These are phyloP conservation scores for Spodoptera picta DNA, from an alignment of 2,888 invertebrate species.

Conservation along the genomic window DNA sequence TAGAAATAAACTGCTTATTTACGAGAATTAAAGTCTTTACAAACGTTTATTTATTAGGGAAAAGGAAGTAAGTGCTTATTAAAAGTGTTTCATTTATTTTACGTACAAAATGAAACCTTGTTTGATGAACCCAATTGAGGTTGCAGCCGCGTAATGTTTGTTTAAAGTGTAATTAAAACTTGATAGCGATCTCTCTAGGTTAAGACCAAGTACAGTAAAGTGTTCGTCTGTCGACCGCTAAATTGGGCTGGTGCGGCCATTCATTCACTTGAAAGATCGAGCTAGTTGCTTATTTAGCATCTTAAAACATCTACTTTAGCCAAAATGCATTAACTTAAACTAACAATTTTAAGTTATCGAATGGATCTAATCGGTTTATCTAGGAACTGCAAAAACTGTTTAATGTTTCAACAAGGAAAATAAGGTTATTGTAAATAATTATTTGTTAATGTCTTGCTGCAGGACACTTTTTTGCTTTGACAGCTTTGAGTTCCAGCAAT, in stretches of 20 bases:
- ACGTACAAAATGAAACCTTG: slow-evolving; percentile 68
- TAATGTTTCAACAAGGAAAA: too few species aligned
- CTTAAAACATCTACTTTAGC: slow-evolving; percentile 6
- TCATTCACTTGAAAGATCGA: slow-evolving; percentile 26
- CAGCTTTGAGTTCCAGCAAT: too few species aligned
- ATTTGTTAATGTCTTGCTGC: too few species aligned
- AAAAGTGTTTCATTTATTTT: slow-evolving; percentile 63
- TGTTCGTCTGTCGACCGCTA: slow-evolving; percentile 58
- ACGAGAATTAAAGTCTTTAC: slow-evolving; percentile 17
- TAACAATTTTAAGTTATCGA: slow-evolving; percentile 31
- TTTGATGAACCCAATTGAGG: slow-evolving; percentile 71
- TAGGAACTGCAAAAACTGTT: slow-evolving; percentile 32
- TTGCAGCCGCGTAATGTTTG: slow-evolving; percentile 65
- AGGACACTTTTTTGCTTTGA: too few species aligned
- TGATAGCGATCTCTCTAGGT: slow-evolving; percentile 83
- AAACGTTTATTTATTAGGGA: slow-evolving; percentile 16
- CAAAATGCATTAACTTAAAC: slow-evolving; percentile 16
- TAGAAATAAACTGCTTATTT: neutral
- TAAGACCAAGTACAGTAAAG: slow-evolving; percentile 74
- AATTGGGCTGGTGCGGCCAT: slow-evolving; percentile 52
- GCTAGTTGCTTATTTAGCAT: slow-evolving; percentile 11
- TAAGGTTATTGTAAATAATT: too few species aligned
- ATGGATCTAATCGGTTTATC: slow-evolving; percentile 37
- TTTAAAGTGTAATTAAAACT: slow-evolving; percentile 74
- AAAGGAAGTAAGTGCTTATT: slow-evolving; percentile 59